Conservation (phyloP, 2,113 vertebrate genomes). For the Hemichromis elongatus region DNA sequence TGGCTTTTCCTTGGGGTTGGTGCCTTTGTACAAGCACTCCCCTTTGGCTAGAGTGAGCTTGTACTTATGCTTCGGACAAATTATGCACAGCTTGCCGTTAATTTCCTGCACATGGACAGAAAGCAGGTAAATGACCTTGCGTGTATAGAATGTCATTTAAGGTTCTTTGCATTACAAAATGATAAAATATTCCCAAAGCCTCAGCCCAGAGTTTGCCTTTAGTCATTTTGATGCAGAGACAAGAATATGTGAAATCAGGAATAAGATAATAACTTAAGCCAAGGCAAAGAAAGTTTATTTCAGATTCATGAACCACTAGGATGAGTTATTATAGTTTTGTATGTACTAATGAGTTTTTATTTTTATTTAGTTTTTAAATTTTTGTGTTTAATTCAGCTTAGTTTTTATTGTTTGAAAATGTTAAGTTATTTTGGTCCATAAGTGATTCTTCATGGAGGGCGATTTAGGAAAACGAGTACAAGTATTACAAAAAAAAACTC, state of each 20-base stretch:
- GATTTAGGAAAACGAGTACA: too few relatives aligned
- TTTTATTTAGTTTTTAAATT: too few relatives aligned
- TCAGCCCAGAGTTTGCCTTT: not conserved
- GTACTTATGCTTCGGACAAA: constrained; percentile 93
- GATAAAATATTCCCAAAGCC: not conserved
- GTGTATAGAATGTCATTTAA: not conserved
- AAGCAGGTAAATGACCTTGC: not conserved
- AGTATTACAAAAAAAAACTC: too few relatives aligned
- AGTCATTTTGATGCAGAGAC: not conserved
- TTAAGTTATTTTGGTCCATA: too few relatives aligned
- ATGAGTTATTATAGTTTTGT: too few relatives aligned
- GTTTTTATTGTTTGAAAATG: too few relatives aligned
- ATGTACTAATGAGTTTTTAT: too few relatives aligned
- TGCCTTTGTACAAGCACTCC: constrained; percentile 83
- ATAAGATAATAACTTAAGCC: not conserved
- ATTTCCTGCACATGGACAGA: constrained; percentile 75
- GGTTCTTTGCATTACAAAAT: not conserved
- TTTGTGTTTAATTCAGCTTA: not conserved
- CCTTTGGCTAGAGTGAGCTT: constrained; percentile 85
- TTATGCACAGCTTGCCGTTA: constrained; percentile 80
- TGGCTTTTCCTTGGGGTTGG: constrained; percentile 68
- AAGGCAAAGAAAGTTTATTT: not conserved
- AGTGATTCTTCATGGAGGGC: too few relatives aligned
- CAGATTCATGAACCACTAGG: too few relatives aligned
- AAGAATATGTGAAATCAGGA: not conserved